These are phyloP conservation scores for Megalops atlanticus DNA, from an alignment of 2,113 vertebrate species.

Conservation along the genomic window DNA sequence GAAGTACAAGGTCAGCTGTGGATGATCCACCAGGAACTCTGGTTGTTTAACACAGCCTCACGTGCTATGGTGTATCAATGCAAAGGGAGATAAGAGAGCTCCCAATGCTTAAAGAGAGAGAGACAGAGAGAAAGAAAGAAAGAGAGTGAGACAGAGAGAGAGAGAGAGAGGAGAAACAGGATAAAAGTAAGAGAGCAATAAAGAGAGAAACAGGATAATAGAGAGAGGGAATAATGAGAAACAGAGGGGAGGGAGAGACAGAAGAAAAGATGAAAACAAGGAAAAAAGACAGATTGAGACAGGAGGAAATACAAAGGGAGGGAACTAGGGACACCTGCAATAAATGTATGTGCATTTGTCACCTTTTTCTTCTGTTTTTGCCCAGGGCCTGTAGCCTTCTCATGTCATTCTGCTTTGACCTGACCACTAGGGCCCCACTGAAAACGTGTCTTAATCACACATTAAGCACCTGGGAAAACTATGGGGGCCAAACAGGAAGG, in stretches of 20 bases:
- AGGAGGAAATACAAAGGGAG: neutral
- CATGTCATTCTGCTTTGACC: neutral
- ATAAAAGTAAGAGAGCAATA: neutral
- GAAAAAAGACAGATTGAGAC: neutral
- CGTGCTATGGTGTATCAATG: neutral
- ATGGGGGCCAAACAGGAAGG: neutral
- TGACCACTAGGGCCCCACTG: neutral
- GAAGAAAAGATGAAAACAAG: neutral
- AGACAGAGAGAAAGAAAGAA: neutral
- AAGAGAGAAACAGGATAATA: neutral
- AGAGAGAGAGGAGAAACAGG: neutral
- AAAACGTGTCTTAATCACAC: neutral
- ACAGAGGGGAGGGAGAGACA: neutral
- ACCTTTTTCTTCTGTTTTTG: neutral
- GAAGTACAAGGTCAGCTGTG: slow-evolving; percentile 12
- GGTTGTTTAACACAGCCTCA: neutral
- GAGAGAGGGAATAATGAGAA: neutral
- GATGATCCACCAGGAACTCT: neutral
- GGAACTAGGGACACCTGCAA: slow-evolving; percentile 5
- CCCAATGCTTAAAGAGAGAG: neutral
- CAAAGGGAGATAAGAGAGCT: neutral
- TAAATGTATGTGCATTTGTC: too few relatives aligned
- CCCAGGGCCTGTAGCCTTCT: neutral
- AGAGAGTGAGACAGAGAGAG: too few relatives aligned
- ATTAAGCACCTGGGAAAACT: neutral